phyloP scores from a whole-genome alignment of 2,888 invertebrate species.

The Gymnocheta viridis region DNA sequence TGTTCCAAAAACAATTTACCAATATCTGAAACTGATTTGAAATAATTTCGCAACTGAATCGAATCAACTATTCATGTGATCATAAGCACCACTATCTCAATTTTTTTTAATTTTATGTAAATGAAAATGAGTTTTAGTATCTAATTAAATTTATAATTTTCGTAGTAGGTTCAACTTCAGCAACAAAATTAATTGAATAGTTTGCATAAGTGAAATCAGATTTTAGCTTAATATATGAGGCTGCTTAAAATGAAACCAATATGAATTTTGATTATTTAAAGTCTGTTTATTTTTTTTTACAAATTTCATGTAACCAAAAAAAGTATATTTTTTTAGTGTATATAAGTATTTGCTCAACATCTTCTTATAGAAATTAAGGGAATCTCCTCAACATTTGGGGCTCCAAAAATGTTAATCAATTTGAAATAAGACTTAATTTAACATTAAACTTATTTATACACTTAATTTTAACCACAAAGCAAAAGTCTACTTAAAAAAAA shows the following conservation, averaged over 20 bases:
- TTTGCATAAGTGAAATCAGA: too few relatives aligned
- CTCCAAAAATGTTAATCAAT: slow-evolving; percentile 9
- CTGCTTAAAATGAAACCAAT: neutral
- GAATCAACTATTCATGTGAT: too few relatives aligned
- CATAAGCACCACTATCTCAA: too few relatives aligned
- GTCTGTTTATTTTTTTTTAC: slow-evolving; percentile 41
- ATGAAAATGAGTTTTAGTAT: too few relatives aligned
- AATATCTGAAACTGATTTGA: too few relatives aligned
- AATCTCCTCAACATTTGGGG: slow-evolving; percentile 28
- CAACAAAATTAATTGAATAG: too few relatives aligned
- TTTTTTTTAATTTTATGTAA: too few relatives aligned
- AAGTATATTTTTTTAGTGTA: slow-evolving; percentile 5
- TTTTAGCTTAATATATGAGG: too few relatives aligned
- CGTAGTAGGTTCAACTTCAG: too few relatives aligned
- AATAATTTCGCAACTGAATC: too few relatives aligned
- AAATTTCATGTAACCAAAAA: slow-evolving; percentile 42
- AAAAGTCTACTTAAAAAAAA: slow-evolving; percentile 16
- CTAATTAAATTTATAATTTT: too few relatives aligned
- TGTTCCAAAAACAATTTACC: too few relatives aligned
- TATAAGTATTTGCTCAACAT: slow-evolving; percentile 1
- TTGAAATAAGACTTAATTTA: slow-evolving; percentile 44
- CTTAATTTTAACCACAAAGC: slow-evolving; percentile 51
- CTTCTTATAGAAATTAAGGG: slow-evolving; percentile 13
- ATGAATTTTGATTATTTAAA: neutral
- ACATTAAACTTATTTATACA: slow-evolving; percentile 41